phyloP scores from a whole-genome alignment of 2,797 vertebrate genomes.

The Acipenser ruthenus region DNA sequence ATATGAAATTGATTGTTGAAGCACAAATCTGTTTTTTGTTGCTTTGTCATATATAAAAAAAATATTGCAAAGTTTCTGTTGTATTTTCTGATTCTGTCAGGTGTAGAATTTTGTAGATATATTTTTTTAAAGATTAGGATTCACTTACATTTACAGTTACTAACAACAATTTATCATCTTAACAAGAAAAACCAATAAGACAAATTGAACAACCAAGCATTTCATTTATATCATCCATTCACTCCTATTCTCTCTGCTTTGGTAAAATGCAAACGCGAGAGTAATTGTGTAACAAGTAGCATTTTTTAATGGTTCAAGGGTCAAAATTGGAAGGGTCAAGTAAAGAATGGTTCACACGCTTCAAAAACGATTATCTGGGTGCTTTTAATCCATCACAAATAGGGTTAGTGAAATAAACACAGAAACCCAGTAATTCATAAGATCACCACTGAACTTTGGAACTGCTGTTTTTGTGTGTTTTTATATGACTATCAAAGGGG shows the following conservation, averaged over 20 bases:
- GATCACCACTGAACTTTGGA: neutral
- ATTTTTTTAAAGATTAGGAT: no score
- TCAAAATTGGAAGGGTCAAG: neutral
- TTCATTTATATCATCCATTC: neutral
- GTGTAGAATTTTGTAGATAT: no score
- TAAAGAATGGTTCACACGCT: conserved; percentile 1
- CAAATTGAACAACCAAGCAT: neutral
- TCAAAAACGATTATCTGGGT: neutral
- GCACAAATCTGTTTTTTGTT: no score
- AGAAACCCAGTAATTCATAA: neutral
- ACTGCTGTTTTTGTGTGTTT: neutral
- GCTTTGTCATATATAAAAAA: no score
- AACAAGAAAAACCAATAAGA: no score
- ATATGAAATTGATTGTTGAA: no score
- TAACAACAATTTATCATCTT: no score
- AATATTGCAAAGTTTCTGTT: no score
- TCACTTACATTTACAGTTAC: no score
- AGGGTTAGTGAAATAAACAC: neutral
- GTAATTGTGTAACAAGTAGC: neutral
- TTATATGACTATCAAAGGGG: neutral
- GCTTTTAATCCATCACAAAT: neutral
- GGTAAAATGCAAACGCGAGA: neutral
- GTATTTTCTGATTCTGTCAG: no score
- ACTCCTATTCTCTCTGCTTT: neutral
- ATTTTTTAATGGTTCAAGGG: neutral